Evolutionary conservation across 2,797 vertebrate species (phyloP), one percentile per base, ranked within the genome.

Genomic region (Arnoldichthys spilopterus): DNA sequence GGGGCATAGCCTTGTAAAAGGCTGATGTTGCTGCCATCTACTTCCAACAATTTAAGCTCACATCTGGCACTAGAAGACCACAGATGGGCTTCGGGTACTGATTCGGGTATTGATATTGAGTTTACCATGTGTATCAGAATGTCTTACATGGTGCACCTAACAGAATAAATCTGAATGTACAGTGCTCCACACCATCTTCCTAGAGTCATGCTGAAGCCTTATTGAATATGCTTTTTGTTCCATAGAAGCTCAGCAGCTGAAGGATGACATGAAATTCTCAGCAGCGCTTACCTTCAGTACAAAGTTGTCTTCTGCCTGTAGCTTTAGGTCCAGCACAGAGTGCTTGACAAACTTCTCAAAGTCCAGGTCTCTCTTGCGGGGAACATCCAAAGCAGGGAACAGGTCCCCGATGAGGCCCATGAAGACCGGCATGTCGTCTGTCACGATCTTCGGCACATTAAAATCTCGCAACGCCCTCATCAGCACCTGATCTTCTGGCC

Each of bases 391-490:
- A 0, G 95, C 88, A 0, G 98, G 98, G 72, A 99, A 99, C 22
- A 99, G 94, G 85, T 99, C 98, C 18, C 93, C 94, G 0, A 98
- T 94, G 4, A 99, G 94, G 22, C 97, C 97, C 95, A 98, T 90
- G 83, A 99, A 99, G 58, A 99, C 95, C 0, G 97, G 96, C 91
- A 98, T 88, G 59, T 99, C 98, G 0, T 98, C 96, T 0, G 95
- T 97, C 86, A 98, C 95, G 0, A 99, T 95, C 91, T 98, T 99
- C 37, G 98, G 97, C 64, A 98, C 84, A 82, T 99, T 99, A 82
- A 98, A 99, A 88, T 99, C 98, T 24, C 97, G 90, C 51, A 99
- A 91, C 0, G 97, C 96, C 78, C 96, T 93, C 97, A 99, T 98
- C 74, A 99, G 91, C 11, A 99, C 95, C 88, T 99, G 97, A 81